Evolutionary conservation across 2,888 invertebrate species (phyloP).

Genomic region (Oscheius sp.): DNA sequence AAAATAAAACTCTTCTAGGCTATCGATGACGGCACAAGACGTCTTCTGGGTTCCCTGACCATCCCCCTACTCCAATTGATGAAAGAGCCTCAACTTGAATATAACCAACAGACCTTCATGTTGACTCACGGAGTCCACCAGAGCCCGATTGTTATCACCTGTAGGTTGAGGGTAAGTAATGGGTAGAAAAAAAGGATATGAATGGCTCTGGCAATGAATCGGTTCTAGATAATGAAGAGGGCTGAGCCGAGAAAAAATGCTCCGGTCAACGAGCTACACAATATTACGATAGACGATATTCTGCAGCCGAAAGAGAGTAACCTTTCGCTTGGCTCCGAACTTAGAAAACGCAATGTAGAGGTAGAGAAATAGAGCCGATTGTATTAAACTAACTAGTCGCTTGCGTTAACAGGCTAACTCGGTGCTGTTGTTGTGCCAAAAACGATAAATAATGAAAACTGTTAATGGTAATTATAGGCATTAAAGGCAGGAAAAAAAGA

Average conservation of each 20-base stretch:
- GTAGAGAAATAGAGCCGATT: too few relatives aligned
- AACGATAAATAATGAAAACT: too few relatives aligned
- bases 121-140: conserved; percentile 67
- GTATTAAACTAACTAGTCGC: too few relatives aligned
- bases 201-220: not conserved
- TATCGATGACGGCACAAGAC: conserved; percentile 63
- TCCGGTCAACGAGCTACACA: not conserved
- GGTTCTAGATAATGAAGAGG: too few relatives aligned
- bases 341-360: conserved; percentile 20
- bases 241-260: too few relatives aligned
- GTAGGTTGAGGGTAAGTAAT: conserved; percentile 40
- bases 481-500: conserved; percentile 36
- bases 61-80: conserved; percentile 60
- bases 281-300: conserved; percentile 2
- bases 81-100: conserved; percentile 66
- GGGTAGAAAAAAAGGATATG: not conserved
- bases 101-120: conserved; percentile 64
- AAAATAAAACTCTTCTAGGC: conserved; percentile 65
- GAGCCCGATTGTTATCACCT: conserved; percentile 65
- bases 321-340: not conserved
- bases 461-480: too few relatives aligned
- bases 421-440: too few relatives aligned
- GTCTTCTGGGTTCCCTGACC: conserved; percentile 58
- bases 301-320: not conserved
- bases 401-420: too few relatives aligned